Percentiles rank a stretch among this genome's conserved stretches.
Conservation (phyloP, 2,888 invertebrate species). For the Drosophila pullipes region DNA sequence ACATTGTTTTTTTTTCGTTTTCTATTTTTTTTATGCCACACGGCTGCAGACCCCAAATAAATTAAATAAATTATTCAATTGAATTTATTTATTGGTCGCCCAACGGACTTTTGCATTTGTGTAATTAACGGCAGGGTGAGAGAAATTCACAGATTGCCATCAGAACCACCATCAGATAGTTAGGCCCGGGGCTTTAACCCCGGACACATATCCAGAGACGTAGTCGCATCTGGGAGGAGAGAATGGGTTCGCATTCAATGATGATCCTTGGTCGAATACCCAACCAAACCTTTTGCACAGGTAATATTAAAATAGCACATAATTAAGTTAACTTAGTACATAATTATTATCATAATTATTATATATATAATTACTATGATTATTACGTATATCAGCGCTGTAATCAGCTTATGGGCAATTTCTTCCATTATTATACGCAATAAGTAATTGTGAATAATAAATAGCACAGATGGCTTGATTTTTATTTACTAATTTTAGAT, state of each 20-base stretch:
- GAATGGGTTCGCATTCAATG: not conserved
- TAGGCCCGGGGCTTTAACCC: slow-evolving; percentile 1
- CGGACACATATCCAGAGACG: not conserved
- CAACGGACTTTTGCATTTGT: slow-evolving; percentile 74
- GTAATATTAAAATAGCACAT: not conserved
- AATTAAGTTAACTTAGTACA: too few relatives aligned
- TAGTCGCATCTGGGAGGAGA: not conserved
- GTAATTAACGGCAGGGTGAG: slow-evolving; percentile 76
- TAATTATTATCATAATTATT: not conserved
- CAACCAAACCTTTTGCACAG: not conserved
- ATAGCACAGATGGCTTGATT: not conserved
- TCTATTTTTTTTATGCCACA: slow-evolving; percentile 48
- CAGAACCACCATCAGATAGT: slow-evolving; percentile 3
- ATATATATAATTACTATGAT: not conserved
- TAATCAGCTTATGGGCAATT: not conserved
- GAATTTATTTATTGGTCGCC: slow-evolving; percentile 82
- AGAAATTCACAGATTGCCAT: slow-evolving; percentile 51
- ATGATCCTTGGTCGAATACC: not conserved
- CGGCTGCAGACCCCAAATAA: slow-evolving; percentile 70
- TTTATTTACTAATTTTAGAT: not conserved
- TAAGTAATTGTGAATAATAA: not conserved
- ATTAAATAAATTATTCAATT: slow-evolving; percentile 84
- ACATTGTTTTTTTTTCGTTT: slow-evolving; percentile 21
- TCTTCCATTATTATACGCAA: not conserved
- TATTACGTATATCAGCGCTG: not conserved